A percentile compares a stretch with the other conserved stretches of the same genome.
phyloP scores from a whole-genome alignment of 2,888 invertebrate genomes.

The Lamellibrachia columna region DNA sequence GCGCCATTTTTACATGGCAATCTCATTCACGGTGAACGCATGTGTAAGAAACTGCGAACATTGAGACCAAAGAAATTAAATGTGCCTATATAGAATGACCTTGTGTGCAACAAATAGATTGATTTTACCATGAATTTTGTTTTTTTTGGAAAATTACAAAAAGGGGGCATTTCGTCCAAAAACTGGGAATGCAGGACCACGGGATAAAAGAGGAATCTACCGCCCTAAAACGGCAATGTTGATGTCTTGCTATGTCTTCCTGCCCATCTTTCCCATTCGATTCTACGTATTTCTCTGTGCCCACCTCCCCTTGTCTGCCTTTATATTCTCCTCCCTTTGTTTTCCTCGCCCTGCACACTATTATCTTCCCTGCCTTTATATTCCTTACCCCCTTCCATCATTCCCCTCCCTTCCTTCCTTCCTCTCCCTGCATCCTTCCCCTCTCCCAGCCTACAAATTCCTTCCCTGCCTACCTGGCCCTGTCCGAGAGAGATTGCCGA shows the following conservation, averaged over 20 bases:
- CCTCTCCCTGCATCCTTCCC: background rate
- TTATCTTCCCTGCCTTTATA: background rate
- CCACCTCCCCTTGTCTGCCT: background rate
- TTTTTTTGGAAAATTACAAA: too few relatives aligned
- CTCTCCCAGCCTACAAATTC: conserved; percentile 7
- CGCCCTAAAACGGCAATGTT: background rate
- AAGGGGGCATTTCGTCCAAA: too few relatives aligned
- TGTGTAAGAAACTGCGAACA: too few relatives aligned
- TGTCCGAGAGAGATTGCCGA: conserved; percentile 88
- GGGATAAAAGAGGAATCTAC: too few relatives aligned
- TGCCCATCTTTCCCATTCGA: background rate
- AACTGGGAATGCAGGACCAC: too few relatives aligned
- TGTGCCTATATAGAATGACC: too few relatives aligned
- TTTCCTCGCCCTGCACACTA: background rate
- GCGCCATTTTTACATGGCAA: too few relatives aligned
- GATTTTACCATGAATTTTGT: too few relatives aligned
- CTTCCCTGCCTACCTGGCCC: conserved; percentile 77
- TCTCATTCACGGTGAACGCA: too few relatives aligned
- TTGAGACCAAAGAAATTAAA: too few relatives aligned
- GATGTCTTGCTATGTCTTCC: background rate
- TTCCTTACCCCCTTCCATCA: background rate
- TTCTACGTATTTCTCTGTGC: background rate
- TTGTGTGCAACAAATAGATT: too few relatives aligned
- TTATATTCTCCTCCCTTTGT: background rate
- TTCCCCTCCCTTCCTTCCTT: background rate